phyloP scores from a whole-genome alignment of 2,888 invertebrate species.

The Eueremaeus valkanovi region DNA sequence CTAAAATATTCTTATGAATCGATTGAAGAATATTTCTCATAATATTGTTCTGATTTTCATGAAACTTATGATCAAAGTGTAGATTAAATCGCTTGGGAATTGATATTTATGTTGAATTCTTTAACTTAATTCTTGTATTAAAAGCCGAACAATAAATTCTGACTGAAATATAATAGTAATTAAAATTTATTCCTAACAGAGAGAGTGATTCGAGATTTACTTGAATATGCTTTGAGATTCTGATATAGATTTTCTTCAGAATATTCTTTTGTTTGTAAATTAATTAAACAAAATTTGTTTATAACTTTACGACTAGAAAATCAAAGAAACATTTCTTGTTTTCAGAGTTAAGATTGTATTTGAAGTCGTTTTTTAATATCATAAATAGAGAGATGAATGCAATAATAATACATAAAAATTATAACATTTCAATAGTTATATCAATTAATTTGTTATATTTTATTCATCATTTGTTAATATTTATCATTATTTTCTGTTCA shows the following conservation, averaged over 20 bases:
- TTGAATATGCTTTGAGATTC: background rate
- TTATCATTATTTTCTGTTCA: background rate
- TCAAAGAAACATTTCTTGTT: background rate
- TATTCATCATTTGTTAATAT: background rate
- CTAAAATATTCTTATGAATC: too few species aligned
- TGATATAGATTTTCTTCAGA: background rate
- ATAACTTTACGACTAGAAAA: slow-evolving; percentile 17
- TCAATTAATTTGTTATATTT: background rate
- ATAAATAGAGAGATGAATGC: slow-evolving; percentile 27
- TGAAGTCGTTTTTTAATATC: slow-evolving; percentile 9
- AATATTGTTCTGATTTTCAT: too few species aligned
- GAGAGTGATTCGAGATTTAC: background rate
- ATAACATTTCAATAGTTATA: slow-evolving; percentile 17
- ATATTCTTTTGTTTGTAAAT: background rate
- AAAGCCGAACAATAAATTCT: too few species aligned
- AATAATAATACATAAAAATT: slow-evolving; percentile 19
- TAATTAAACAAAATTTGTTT: background rate
- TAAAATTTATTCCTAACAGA: background rate
- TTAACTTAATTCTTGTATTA: too few species aligned
- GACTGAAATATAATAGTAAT: background rate
- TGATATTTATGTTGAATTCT: too few species aligned
- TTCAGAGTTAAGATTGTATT: background rate
- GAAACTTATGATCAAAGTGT: too few species aligned
- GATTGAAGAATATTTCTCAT: too few species aligned
- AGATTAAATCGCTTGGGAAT: too few species aligned